Evolutionary conservation across 2,888 invertebrate genomes (phyloP), one percentile per base, ranked within the genome.

Genomic region (Mechanitis mazaeus): DNA sequence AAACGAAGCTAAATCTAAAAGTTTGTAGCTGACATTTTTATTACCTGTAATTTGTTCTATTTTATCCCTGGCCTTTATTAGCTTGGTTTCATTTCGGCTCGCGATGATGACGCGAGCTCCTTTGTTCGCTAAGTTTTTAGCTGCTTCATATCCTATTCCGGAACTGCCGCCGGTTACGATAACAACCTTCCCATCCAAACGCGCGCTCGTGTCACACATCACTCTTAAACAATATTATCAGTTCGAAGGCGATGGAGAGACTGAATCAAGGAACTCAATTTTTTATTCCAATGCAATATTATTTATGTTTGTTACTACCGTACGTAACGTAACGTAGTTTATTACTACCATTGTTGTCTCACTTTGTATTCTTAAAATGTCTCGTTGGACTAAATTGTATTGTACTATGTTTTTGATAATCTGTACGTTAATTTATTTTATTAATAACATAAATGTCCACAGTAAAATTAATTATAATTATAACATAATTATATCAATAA

Each of bases 31-130:
- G 3, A 90, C 71, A 47, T 85, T 69, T 1, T 67, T 64, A 60
- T 85, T 90, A 6, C 85, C 83, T 0, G 87, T 84, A 11, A 71
- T 72, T 56, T 73, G 59, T 71, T 75, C 66, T 6, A 91, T 86
- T 56, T 77, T 65, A 33, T 83, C 72, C 68, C 75, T 75, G 1
- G 90, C 91, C 66, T 69, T 68, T 31, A 74, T 77, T 0, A 91
- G 78, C 72, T 87, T 90, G 0, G 81, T 76, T 77, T 88, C 79
- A 54, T 91, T 90, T 59, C 91, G 75, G 65, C 92, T 92, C 1
- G 91, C 91, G 56, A 92, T 84, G 1, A 91, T 83, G 6, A 92
- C 87, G 71, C 75, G 82, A 1, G 91, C 91, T 12, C 91, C 91
- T 55, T 83, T 78, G 47, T 73, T 71, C 0, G 91, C 91, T 47